Evolutionary conservation across 2,888 invertebrate species (phyloP).

Genomic region (Eudemis profundana): DNA sequence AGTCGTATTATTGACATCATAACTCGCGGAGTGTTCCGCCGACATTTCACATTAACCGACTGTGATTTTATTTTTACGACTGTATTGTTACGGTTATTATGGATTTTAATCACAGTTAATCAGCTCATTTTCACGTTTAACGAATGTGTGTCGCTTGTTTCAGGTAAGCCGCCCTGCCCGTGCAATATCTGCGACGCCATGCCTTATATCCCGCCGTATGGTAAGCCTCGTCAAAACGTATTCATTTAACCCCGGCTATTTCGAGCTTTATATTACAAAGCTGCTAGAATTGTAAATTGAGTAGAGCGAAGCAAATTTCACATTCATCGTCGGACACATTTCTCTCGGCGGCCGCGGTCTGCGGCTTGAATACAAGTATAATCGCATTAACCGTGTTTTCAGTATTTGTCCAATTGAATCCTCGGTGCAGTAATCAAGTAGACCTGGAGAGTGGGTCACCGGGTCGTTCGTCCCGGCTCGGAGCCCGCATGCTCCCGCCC

Average conservation of each 20-base stretch:
- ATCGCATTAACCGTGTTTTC: constrained; percentile 74
- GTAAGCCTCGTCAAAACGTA: constrained; percentile 59
- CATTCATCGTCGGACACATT: constrained; percentile 36
- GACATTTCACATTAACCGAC: constrained; percentile 3
- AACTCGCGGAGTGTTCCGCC: constrained; percentile 29
- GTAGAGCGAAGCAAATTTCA: constrained; percentile 27
- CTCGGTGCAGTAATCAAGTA: constrained; percentile 73
- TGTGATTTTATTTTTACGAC: constrained; percentile 38
- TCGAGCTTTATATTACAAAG: constrained; percentile 30
- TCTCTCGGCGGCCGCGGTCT: constrained; percentile 31
- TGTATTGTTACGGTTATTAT: constrained; percentile 33
- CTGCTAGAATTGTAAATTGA: constrained; percentile 29
- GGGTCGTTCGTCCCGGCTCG: constrained; percentile 62
- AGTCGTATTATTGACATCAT: constrained; percentile 37
- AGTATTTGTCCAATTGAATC: constrained; percentile 76
- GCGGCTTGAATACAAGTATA: constrained; percentile 60
- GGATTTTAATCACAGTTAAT: constrained; percentile 32
- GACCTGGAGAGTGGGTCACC: constrained; percentile 71
- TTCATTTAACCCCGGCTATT: constrained; percentile 34
- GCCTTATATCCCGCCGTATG: constrained; percentile 61
- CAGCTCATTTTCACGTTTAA: constrained; percentile 27
- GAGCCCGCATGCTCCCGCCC: constrained; percentile 37
- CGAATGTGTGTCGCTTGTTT: constrained; percentile 56
- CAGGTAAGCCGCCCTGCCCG: constrained; percentile 75
- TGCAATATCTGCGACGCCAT: constrained; percentile 68